Evolutionary conservation across 1,140 invertebrate genomes (phyloP).

Genomic region (Brachystomella parvula): DNA sequence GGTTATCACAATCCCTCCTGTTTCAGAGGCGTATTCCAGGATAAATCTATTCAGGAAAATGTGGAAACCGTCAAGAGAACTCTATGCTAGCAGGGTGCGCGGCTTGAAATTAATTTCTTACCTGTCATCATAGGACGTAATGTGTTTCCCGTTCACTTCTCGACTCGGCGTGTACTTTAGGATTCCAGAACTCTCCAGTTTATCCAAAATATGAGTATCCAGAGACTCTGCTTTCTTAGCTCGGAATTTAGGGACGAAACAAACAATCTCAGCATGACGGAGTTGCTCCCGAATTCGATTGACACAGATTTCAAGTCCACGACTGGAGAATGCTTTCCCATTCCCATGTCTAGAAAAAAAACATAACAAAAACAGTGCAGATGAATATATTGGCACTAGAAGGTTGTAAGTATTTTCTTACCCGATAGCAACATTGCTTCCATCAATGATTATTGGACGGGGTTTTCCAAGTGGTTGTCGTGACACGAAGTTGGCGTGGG

Average conservation of each 20-base stretch:
- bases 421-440: conserved; percentile 95
- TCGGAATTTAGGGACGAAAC: conserved; percentile 94
- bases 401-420: conserved; percentile 44
- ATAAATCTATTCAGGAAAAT: conserved; percentile 54
- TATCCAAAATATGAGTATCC: conserved; percentile 80
- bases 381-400: neutral
- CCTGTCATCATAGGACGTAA: conserved; percentile 92
- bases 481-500: no score
- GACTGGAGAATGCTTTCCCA: conserved; percentile 86
- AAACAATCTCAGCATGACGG: conserved; percentile 76
- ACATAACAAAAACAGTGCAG: conserved; percentile 14
- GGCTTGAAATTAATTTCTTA: no score
- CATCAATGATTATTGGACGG: conserved; percentile 59
- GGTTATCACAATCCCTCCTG: conserved; percentile 88
- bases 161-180: conserved; percentile 93
- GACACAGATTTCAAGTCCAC: conserved; percentile 86
- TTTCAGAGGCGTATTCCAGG: conserved; percentile 73
- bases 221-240: conserved; percentile 71
- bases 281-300: conserved; percentile 81
- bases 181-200: conserved; percentile 79
- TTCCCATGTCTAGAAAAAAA: conserved; percentile 74
- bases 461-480: neutral
- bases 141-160: conserved; percentile 74
- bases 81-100: no score
- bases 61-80: no score